phyloP scores from a whole-genome alignment of 2,888 invertebrate genomes.

The Carpatolechia fugitivella region DNA sequence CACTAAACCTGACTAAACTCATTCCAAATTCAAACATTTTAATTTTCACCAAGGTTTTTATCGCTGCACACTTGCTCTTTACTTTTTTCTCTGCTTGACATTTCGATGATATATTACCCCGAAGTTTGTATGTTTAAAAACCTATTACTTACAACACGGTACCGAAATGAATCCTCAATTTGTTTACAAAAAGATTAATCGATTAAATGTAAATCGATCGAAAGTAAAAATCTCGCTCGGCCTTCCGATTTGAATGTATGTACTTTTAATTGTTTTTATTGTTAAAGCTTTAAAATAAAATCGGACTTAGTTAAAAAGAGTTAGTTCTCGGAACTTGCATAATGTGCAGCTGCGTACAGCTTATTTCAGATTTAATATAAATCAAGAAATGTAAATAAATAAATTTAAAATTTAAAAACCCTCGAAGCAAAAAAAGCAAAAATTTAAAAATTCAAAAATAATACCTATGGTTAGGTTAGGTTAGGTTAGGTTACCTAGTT shows the following conservation, averaged over 20 bases:
- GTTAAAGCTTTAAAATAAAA: too few relatives aligned
- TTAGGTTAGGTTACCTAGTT: too few relatives aligned
- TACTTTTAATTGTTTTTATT: not conserved
- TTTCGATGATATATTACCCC: conserved; percentile 46
- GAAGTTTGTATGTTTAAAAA: conserved; percentile 54
- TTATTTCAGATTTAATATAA: too few relatives aligned
- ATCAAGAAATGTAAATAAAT: too few relatives aligned
- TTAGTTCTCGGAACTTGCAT: too few relatives aligned
- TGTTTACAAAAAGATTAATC: conserved; percentile 41
- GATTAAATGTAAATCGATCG: conserved; percentile 45
- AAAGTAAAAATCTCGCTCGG: conserved; percentile 53
- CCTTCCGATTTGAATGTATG: conserved; percentile 9
- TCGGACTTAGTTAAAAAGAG: too few relatives aligned
- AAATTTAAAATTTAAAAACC: too few relatives aligned
- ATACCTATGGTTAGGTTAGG: too few relatives aligned
- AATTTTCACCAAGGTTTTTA: conserved; percentile 28
- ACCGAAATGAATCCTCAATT: conserved; percentile 44
- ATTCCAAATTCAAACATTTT: conserved; percentile 31
- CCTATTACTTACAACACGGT: conserved; percentile 63
- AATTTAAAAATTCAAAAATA: too few relatives aligned
- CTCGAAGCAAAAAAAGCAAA: too few relatives aligned
- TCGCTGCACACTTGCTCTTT: conserved; percentile 35
- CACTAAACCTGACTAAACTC: not conserved
- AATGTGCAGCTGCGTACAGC: too few relatives aligned
- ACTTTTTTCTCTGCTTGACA: conserved; percentile 32